Evolutionary conservation across 2,797 vertebrate species (phyloP), one percentile per base, ranked within the genome.

Genomic region (Pipistrellus pygmaeus): DNA sequence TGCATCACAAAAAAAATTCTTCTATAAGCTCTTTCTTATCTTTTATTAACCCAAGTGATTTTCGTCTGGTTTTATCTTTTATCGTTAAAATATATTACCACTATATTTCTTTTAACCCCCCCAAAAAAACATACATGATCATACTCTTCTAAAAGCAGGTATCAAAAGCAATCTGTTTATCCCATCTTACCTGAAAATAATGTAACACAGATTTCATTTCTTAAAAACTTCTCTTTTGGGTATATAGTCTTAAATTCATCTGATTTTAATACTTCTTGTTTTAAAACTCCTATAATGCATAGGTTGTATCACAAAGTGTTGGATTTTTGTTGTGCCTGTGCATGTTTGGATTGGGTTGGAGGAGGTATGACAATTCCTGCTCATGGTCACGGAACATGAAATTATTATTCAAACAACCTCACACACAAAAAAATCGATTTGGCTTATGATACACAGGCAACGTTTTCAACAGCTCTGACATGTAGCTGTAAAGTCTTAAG

Each of bases 381-480:
- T 93, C 48, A 87, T 5, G 75, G 62, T 38, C 71, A 78, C 30
- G 80, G 71, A 46, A 94, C 3, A 4, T 68, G 46, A 64, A 66
- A 27, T 1, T 3, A 5, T 87, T 38, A 1, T 60, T 90, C 38
- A 82, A 38, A 66, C 21, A 75, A 8, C 55, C 6, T 30, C 85
- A 53, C 73, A 64, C 17, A 44, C 8, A 44, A 76, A 69, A 92
- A 92, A 48, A 41, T 46, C 15, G 21, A 1, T 66, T 76, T 12
- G n/a, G 9, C 30, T 78, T 77, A 48, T 30, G 30, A 41, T 46
- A 27, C 8, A 2, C 5, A 82, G 48, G 25, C 69, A 71, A 77
- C 3, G 48, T 95, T 96, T 92, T 92, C 84, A 96, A 69, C 20
- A 90, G 25, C 64, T 94, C 72, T 44, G 83, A 68, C 53, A 78